Conservation (phyloP, 1,140 invertebrate genomes). For the Sycobia sp. region DNA sequence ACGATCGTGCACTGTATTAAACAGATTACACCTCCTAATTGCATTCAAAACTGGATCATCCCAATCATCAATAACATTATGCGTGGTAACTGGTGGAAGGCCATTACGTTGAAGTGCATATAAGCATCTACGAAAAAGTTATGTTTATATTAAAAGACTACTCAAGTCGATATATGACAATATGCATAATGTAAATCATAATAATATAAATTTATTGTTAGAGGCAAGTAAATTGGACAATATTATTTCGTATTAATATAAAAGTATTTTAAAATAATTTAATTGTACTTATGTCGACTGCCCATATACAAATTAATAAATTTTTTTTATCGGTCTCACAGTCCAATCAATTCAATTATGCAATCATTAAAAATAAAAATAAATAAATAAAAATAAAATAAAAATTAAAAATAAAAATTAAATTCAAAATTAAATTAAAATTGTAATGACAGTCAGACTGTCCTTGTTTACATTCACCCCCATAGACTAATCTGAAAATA, state of each 20-base stretch:
- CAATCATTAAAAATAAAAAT: background rate
- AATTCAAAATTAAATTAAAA: too few species aligned
- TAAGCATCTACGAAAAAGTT: slow-evolving; percentile 70
- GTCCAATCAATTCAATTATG: too few species aligned
- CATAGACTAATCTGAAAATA: too few species aligned
- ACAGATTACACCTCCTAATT: slow-evolving; percentile 90
- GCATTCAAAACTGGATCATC: slow-evolving; percentile 88
- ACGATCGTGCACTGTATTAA: slow-evolving; percentile 92
- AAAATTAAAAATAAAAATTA: slow-evolving; percentile 5
- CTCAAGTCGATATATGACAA: background rate
- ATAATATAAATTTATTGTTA: too few species aligned
- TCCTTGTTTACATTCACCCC: too few species aligned
- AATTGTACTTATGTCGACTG: too few species aligned
- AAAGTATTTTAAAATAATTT: background rate
- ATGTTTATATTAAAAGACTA: background rate
- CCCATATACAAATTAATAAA: too few species aligned
- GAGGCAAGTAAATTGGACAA: too few species aligned
- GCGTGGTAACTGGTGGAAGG: slow-evolving; percentile 96
- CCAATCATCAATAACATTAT: slow-evolving; percentile 95
- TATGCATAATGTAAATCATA: too few species aligned
- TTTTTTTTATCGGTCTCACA: too few species aligned
- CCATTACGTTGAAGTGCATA: slow-evolving; percentile 89
- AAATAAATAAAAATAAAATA: background rate
- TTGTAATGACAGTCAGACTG: too few species aligned
- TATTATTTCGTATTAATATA: background rate